Evolutionary conservation across 1,140 invertebrate genomes (phyloP).

Genomic region (Sesamia nonagrioides): DNA sequence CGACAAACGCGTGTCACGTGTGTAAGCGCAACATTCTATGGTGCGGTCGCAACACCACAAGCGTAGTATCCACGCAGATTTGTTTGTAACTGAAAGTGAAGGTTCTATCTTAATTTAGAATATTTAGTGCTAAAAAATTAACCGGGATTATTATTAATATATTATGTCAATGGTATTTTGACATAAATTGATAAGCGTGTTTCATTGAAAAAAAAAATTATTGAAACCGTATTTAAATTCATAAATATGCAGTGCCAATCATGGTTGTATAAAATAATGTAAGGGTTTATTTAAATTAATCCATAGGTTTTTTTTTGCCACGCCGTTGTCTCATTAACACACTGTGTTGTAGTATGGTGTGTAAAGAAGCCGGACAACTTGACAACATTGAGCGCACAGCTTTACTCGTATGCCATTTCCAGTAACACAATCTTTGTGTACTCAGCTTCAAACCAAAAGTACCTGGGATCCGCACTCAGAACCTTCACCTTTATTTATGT

Average conservation of each 20-base stretch:
- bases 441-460: conserved; percentile 69
- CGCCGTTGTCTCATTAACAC: neutral
- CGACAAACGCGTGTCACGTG: conserved; percentile 51
- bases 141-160: too few relatives aligned
- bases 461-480: conserved; percentile 82
- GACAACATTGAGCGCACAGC: conserved; percentile 4
- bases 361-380: conserved; percentile 3
- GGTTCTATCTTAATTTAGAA: too few relatives aligned
- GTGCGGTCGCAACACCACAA: conserved; percentile 56
- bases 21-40: conserved; percentile 34
- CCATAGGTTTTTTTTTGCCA: neutral
- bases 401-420: conserved; percentile 57
- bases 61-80: conserved; percentile 46
- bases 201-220: too few relatives aligned
- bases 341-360: neutral
- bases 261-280: too few relatives aligned
- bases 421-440: conserved; percentile 65
- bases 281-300: too few relatives aligned
- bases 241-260: too few relatives aligned
- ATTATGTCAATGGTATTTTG: too few relatives aligned
- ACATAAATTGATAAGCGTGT: too few relatives aligned
- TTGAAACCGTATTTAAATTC: too few relatives aligned
- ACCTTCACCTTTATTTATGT: conserved; percentile 86
- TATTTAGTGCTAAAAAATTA: too few relatives aligned
- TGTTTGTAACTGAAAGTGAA: conserved; percentile 49